These are phyloP conservation scores for Tachina grossa DNA, from an alignment of 2,888 invertebrate species.

Conservation along the genomic window DNA sequence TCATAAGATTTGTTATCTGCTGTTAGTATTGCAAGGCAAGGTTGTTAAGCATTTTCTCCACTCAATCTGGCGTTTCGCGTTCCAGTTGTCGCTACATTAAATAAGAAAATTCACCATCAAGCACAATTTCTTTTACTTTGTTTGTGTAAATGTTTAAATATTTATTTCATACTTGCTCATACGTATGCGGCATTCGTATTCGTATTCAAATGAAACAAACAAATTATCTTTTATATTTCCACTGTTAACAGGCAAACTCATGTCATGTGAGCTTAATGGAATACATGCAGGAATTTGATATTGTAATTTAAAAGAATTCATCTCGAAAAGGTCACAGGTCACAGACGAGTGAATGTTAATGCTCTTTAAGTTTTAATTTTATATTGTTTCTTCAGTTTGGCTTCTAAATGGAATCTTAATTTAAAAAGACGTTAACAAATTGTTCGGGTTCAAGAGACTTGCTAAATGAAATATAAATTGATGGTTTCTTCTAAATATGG, in stretches of 20 bases:
- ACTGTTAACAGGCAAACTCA: background rate
- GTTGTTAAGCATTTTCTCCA: too few species aligned
- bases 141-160: too few species aligned
- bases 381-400: background rate
- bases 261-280: background rate
- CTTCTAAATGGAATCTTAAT: background rate
- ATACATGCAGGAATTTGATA: conserved; percentile 7
- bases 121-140: background rate
- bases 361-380: conserved; percentile 7
- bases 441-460: too few species aligned
- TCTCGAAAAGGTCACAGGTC: conserved; percentile 7
- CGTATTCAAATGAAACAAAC: background rate
- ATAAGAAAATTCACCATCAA: too few species aligned
- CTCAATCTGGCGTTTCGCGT: background rate
- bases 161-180: background rate
- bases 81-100: background rate
- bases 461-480: too few species aligned
- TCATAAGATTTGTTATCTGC: too few species aligned
- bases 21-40: too few species aligned
- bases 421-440: too few species aligned
- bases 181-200: background rate
- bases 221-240: background rate
- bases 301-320: conserved; percentile 1
- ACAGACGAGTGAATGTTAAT: background rate
- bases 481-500: too few species aligned